phyloP scores from a whole-genome alignment of 92 coral and sea anemone species.

The Scolanthus callimorphus region DNA sequence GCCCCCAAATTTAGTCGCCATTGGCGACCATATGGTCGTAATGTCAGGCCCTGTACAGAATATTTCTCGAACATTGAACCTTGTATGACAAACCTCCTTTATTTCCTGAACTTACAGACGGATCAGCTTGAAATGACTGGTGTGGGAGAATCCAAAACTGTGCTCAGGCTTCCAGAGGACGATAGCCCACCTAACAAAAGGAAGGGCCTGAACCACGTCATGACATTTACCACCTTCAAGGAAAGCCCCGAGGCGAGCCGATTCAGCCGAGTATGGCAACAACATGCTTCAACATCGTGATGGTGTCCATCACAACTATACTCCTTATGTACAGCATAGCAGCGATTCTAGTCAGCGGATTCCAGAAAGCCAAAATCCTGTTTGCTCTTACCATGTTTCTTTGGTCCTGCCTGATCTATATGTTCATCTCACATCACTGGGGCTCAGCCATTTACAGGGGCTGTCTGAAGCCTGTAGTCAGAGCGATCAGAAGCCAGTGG shows the following conservation, averaged over 20 bases:
- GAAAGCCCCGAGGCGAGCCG: slow-evolving; percentile 57
- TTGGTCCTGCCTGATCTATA: slow-evolving; percentile 84
- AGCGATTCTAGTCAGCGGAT: slow-evolving; percentile 79
- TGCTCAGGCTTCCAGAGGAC: slow-evolving; percentile 29
- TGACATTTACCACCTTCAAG: slow-evolving; percentile 44
- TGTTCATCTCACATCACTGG: slow-evolving; percentile 70
- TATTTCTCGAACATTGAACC: too few relatives aligned
- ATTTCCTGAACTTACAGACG: too few relatives aligned
- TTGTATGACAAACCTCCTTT: too few relatives aligned
- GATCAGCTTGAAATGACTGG: slow-evolving; percentile 78
- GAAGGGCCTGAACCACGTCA: slow-evolving; percentile 22
- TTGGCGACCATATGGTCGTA: too few relatives aligned
- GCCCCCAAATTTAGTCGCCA: too few relatives aligned
- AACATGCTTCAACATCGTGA: slow-evolving; percentile 37
- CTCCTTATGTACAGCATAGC: slow-evolving; percentile 55
- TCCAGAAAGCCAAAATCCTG: slow-evolving; percentile 70
- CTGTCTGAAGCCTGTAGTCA: slow-evolving; percentile 52
- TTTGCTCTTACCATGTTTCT: slow-evolving; percentile 79
- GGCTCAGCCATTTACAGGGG: slow-evolving; percentile 57
- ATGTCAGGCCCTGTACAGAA: too few relatives aligned
- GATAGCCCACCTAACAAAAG: slow-evolving; percentile 28
- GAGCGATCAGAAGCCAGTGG: slow-evolving; percentile 47
- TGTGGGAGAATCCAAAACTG: slow-evolving; percentile 45
- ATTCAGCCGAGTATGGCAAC: slow-evolving; percentile 43
- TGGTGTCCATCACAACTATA: slow-evolving; percentile 14